Percentiles rank a stretch among this genome's conserved stretches.
phyloP scores from a whole-genome alignment of 2,888 invertebrate species.

The Euproctis similis region DNA sequence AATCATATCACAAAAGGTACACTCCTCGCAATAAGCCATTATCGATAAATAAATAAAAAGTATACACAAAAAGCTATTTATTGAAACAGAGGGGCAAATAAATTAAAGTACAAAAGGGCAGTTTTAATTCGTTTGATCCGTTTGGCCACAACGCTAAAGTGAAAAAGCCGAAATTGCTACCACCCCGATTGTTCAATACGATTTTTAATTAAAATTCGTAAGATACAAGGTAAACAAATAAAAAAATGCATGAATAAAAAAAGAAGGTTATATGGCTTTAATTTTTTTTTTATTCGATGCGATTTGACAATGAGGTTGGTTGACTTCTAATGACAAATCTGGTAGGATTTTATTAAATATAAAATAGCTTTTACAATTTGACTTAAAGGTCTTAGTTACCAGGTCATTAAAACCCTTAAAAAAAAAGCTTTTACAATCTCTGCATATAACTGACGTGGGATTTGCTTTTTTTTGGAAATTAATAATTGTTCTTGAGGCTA shows the following conservation, averaged over 20 bases:
- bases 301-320: no score
- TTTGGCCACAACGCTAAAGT: conserved; percentile 29
- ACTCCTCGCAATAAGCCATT: conserved; percentile 38
- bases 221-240: conserved; percentile 11
- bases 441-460: no score
- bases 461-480: no score
- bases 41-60: conserved; percentile 41
- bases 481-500: no score
- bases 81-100: conserved; percentile 36
- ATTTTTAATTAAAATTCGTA: conserved; percentile 24
- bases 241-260: conserved; percentile 7
- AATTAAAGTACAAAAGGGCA: conserved; percentile 38
- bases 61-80: conserved; percentile 27
- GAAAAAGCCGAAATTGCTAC: conserved; percentile 32
- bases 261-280: conserved; percentile 5
- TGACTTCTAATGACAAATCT: no score
- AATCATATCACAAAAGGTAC: conserved; percentile 23
- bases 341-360: no score
- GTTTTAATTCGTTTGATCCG: conserved; percentile 44
- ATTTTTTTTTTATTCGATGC: no score
- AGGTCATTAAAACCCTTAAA: no score
- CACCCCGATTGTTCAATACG: conserved; percentile 12
- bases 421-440: no score
- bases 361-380: no score
- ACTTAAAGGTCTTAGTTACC: no score